phyloP scores from a whole-genome alignment of 2,113 vertebrate species.

The Benitochromis conjunctus region DNA sequence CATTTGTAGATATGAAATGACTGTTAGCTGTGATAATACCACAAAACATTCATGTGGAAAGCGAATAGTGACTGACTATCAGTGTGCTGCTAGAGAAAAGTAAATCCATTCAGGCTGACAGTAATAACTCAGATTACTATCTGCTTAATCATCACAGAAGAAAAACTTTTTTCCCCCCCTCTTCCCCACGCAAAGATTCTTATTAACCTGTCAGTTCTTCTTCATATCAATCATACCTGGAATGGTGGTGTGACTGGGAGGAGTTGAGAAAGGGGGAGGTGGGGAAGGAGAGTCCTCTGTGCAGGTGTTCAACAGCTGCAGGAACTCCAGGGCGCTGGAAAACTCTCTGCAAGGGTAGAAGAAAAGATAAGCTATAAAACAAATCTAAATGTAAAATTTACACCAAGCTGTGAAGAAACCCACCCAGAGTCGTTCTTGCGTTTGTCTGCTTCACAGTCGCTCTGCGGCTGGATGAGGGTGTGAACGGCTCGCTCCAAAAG shows the following conservation, averaged over 20 bases:
- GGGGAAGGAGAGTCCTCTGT: slow-evolving; percentile 77
- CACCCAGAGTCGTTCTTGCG: slow-evolving; percentile 61
- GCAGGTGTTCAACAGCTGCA: slow-evolving; percentile 88
- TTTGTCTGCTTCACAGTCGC: slow-evolving; percentile 66
- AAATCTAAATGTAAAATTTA: background rate
- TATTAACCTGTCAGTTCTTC: background rate
- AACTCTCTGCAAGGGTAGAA: slow-evolving; percentile 79
- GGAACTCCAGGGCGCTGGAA: slow-evolving; percentile 83
- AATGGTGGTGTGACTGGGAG: slow-evolving; percentile 64
- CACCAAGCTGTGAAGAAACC: background rate
- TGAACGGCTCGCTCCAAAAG: slow-evolving; percentile 89
- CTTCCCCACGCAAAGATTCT: background rate
- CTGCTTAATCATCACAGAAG: background rate
- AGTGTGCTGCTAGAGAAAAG: background rate
- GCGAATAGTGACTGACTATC: background rate
- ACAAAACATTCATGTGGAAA: background rate
- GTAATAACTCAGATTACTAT: background rate
- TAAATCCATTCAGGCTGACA: background rate
- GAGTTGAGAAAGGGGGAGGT: slow-evolving; percentile 65
- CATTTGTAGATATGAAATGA: background rate
- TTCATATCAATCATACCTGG: slow-evolving; percentile 55
- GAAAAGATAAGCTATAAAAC: background rate
- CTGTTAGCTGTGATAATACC: slow-evolving; percentile 2
- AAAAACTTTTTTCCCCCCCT: background rate
- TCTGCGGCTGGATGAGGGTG: slow-evolving; percentile 87